phyloP scores from a whole-genome alignment of 1,140 invertebrate genomes.

The Gryllus bimaculatus region DNA sequence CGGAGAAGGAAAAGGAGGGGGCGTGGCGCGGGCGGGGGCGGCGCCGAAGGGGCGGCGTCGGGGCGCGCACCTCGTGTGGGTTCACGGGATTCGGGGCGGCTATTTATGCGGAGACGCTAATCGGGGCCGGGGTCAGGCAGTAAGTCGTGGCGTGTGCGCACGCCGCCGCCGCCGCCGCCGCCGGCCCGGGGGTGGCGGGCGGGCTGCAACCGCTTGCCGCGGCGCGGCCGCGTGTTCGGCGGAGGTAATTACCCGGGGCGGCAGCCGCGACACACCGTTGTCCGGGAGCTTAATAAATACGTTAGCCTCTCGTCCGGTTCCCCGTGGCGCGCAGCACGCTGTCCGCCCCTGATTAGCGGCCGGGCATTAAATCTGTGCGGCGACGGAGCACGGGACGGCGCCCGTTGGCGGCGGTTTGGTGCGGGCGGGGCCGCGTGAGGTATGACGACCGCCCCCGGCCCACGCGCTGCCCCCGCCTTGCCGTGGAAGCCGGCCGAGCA shows the following conservation, averaged over 20 bases:
- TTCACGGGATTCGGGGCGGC: not conserved
- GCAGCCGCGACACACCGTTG: not conserved
- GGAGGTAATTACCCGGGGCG: not conserved
- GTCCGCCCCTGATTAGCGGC: not conserved
- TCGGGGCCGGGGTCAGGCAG: not conserved
- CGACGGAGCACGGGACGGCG: not conserved
- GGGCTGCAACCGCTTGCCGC: too few species aligned
- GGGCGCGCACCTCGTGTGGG: too few species aligned
- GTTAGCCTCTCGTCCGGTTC: not conserved
- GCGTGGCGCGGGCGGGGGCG: too few species aligned
- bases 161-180: too few species aligned
- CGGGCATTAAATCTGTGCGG: not conserved
- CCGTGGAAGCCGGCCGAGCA: not conserved
- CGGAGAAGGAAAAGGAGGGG: too few species aligned
- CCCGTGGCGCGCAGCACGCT: too few species aligned
- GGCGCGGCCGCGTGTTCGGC: too few species aligned
- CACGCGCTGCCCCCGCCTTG: not conserved
- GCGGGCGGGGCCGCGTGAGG: not conserved
- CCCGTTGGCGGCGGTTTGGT: too few species aligned
- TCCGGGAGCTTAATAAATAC: conserved; percentile 1
- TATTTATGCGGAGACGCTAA: conserved; percentile 4
- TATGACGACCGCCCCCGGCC: not conserved
- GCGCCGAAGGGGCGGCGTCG: too few species aligned
- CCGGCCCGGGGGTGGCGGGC: too few species aligned
- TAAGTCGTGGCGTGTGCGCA: not conserved